Evolutionary conservation across 2,113 vertebrate genomes (phyloP).

Genomic region (Zapornia atra): DNA sequence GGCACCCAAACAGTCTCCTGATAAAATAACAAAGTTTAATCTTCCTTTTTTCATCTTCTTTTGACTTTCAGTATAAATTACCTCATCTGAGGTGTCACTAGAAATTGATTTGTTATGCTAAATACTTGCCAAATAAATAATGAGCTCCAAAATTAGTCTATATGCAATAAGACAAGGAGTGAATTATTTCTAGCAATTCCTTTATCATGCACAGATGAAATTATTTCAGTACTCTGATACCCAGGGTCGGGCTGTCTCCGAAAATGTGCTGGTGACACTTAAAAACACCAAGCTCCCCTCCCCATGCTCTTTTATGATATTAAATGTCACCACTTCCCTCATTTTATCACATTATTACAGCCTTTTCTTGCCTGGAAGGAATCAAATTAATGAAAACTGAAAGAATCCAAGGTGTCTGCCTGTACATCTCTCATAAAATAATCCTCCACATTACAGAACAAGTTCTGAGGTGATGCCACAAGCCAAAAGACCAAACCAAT

Average conservation of each 20-base stretch:
- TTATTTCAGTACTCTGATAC: conserved; percentile 28
- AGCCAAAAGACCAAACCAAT: conserved; percentile 38
- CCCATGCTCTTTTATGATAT: conserved; percentile 65
- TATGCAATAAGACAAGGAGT: conserved; percentile 66
- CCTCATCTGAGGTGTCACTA: conserved; percentile 66
- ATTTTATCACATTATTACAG: conserved; percentile 70
- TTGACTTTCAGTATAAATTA: conserved; percentile 73
- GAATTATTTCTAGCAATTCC: conserved; percentile 72
- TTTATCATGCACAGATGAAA: conserved; percentile 57
- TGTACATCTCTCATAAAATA: conserved; percentile 22
- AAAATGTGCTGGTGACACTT: conserved; percentile 51
- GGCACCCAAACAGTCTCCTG: not conserved
- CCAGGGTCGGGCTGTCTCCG: not conserved
- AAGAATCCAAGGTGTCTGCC: conserved; percentile 28
- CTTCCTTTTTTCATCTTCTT: conserved; percentile 64
- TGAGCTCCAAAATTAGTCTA: conserved; percentile 73
- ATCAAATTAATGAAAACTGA: conserved; percentile 58
- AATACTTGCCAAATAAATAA: conserved; percentile 82
- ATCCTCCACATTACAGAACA: not conserved
- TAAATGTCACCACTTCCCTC: conserved; percentile 69
- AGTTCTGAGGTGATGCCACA: not conserved
- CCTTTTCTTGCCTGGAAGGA: conserved; percentile 50
- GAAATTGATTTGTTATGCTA: conserved; percentile 80
- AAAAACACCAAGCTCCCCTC: conserved; percentile 32
- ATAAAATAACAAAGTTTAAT: conserved; percentile 49